Conservation (phyloP, 2,113 vertebrate genomes). For the Heloderma charlesbogerti region DNA sequence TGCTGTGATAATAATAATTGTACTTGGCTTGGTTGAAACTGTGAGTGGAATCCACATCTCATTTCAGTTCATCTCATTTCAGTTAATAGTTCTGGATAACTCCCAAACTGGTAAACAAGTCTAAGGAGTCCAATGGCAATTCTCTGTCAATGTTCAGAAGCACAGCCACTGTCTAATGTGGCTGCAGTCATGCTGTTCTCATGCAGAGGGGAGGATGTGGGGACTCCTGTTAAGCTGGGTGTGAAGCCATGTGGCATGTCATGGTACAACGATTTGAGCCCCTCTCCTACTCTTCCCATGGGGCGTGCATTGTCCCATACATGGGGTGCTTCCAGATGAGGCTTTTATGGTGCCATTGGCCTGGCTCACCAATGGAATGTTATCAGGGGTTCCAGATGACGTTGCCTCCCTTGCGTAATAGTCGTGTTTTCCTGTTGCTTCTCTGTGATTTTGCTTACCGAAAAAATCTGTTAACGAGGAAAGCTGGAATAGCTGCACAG, state of each 20-base stretch:
- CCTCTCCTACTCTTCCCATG: neutral
- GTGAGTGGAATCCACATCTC: neutral
- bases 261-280: no score
- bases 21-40: neutral
- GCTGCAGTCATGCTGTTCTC: neutral
- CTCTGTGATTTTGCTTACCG: neutral
- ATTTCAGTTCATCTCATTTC: slow-evolving; percentile 3
- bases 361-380: neutral
- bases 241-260: neutral
- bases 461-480: neutral
- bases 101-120: neutral
- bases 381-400: neutral
- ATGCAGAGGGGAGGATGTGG: neutral
- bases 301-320: neutral
- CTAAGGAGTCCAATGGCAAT: neutral
- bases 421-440: neutral
- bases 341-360: neutral
- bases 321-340: neutral
- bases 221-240: neutral
- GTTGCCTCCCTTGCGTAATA: neutral
- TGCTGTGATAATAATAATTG: neutral
- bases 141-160: neutral
- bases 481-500: neutral
- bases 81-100: neutral
- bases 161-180: neutral